phyloP scores from a whole-genome alignment of 1,140 invertebrate species.

The Bilobella aurantiaca region DNA sequence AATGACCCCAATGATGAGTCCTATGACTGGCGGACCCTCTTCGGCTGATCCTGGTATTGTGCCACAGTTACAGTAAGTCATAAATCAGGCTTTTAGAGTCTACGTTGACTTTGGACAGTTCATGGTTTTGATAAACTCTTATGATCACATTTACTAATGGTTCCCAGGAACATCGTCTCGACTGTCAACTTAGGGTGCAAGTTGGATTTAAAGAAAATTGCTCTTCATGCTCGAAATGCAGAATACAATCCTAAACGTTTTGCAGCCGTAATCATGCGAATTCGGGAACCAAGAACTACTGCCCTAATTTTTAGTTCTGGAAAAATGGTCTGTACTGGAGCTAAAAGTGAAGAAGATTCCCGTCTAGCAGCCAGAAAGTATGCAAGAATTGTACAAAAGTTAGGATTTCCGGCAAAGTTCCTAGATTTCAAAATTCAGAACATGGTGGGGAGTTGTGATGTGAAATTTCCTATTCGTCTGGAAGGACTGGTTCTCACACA shows the following conservation, averaged over 20 bases:
- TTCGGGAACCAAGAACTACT: conserved; percentile 94
- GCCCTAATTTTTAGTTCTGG: conserved; percentile 98
- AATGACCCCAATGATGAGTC: conserved; percentile 76
- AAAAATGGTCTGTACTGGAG: conserved; percentile 99
- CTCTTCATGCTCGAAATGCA: conserved; percentile 95
- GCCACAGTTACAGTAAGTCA: conserved; percentile 80
- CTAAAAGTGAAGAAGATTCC: conserved; percentile 97
- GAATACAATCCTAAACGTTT: conserved; percentile 99
- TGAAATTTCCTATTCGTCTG: conserved; percentile 95
- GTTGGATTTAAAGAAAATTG: conserved; percentile 93
- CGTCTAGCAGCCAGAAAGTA: conserved; percentile 94
- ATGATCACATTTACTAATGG: background rate
- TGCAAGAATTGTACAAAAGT: conserved; percentile 96
- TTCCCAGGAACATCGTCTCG: conserved; percentile 81
- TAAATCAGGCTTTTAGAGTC: no score
- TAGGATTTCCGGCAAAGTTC: conserved; percentile 98
- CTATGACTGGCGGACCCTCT: conserved; percentile 48
- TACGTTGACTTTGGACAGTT: no score
- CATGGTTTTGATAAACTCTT: no score
- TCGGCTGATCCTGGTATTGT: conserved; percentile 87
- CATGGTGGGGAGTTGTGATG: conserved; percentile 99
- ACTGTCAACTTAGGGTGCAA: conserved; percentile 95
- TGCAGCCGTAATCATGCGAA: conserved; percentile 99
- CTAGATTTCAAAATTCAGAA: conserved; percentile 99
- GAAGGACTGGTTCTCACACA: conserved; percentile 95